These are phyloP conservation scores for Verasper variegatus DNA, from an alignment of 2,113 vertebrate genomes.

Conservation along the genomic window DNA sequence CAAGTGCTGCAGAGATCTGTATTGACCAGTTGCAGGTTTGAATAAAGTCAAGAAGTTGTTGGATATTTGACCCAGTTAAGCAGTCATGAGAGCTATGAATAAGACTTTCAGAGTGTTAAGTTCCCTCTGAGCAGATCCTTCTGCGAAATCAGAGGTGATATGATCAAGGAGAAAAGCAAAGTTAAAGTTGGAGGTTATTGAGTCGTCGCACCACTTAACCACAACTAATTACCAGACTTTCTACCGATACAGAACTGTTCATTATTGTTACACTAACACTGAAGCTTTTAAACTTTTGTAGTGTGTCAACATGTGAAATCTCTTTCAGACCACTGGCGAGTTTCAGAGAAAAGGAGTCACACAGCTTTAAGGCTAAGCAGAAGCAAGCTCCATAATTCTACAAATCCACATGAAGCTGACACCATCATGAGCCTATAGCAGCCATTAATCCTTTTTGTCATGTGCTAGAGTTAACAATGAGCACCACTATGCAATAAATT, in stretches of 20 bases:
- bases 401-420: slow-evolving; percentile 2
- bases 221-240: background rate
- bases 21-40: slow-evolving; percentile 16
- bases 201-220: background rate
- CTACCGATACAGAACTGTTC: no score
- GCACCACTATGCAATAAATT: slow-evolving; percentile 46
- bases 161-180: background rate
- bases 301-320: background rate
- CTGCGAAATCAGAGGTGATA: background rate
- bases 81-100: slow-evolving; percentile 25
- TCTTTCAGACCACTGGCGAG: slow-evolving; percentile 15
- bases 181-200: slow-evolving; percentile 1
- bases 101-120: background rate
- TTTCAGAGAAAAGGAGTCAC: slow-evolving; percentile 27
- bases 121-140: background rate
- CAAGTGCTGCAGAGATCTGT: slow-evolving; percentile 27
- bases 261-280: no score
- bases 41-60: background rate
- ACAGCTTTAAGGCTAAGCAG: slow-evolving; percentile 51
- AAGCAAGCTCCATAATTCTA: slow-evolving; percentile 28
- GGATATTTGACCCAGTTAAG: slow-evolving; percentile 4
- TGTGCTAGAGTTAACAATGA: slow-evolving; percentile 59
- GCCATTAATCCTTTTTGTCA: slow-evolving; percentile 54
- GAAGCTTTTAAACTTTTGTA: background rate
- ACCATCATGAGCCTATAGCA: slow-evolving; percentile 36